Evolutionary conservation across 1,140 invertebrate genomes (phyloP).

Genomic region (Campoletis sonorensis): DNA sequence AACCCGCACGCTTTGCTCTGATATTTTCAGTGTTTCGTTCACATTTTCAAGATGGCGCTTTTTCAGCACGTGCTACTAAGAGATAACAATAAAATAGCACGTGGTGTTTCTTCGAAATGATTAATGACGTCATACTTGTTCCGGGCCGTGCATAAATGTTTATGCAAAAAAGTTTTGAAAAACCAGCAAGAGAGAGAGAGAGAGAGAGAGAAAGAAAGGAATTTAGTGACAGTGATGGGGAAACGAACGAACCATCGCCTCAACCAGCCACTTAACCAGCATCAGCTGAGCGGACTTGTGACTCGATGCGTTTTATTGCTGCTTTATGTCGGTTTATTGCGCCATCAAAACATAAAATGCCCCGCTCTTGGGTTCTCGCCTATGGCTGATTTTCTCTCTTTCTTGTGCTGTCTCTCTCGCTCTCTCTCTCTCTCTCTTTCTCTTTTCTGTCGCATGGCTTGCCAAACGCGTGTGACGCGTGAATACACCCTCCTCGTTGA

Average conservation of each 20-base stretch:
- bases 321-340: constrained; percentile 76
- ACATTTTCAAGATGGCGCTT: neutral
- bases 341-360: constrained; percentile 77
- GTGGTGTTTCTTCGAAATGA: neutral
- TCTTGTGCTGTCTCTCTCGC: neutral
- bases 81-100: constrained; percentile 1
- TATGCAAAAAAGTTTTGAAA: neutral
- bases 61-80: constrained; percentile 14
- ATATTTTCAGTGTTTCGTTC: neutral
- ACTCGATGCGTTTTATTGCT: constrained; percentile 77
- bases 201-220: constrained; percentile 47
- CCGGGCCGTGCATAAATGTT: too few relatives aligned
- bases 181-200: constrained; percentile 29
- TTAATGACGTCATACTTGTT: neutral
- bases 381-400: constrained; percentile 2
- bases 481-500: constrained; percentile 68
- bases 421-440: neutral
- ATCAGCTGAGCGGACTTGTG: constrained; percentile 74
- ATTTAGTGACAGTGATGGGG: constrained; percentile 47
- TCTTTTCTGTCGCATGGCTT: neutral
- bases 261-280: constrained; percentile 63
- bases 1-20: neutral
- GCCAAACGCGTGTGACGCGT: constrained; percentile 65
- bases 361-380: constrained; percentile 49
- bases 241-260: constrained; percentile 34